Conservation (phyloP, 2,113 vertebrate genomes). For the Arenaria interpres region DNA sequence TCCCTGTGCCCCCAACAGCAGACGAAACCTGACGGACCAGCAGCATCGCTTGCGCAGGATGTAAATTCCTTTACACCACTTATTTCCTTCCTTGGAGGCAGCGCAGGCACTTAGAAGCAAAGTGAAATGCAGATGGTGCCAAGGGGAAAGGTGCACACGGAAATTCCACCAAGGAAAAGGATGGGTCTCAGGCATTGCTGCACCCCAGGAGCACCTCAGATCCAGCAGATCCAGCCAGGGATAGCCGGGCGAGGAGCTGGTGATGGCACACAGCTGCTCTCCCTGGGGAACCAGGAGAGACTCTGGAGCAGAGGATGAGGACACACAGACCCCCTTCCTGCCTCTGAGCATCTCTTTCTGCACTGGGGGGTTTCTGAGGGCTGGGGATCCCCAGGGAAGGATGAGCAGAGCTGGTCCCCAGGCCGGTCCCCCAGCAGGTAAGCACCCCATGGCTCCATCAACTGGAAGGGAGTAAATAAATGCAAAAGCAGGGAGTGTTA, state of each 20-base stretch:
- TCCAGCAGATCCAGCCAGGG: fast-evolving
- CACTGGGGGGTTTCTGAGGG: neutral
- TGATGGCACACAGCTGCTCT: fast-evolving
- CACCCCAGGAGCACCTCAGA: fast-evolving
- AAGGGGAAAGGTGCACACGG: fast-evolving
- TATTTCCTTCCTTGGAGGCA: neutral
- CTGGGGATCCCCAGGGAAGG: neutral
- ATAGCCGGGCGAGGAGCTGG: neutral
- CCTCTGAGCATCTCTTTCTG: neutral
- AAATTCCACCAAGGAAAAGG: neutral
- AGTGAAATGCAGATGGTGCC: neutral
- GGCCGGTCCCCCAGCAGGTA: neutral
- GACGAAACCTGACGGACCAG: neutral
- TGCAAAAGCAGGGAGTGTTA: neutral
- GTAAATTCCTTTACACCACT: slow-evolving; percentile 18
- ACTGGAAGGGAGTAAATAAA: neutral
- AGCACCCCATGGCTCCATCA: fast-evolving
- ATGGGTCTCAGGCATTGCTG: neutral
- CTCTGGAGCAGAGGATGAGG: neutral
- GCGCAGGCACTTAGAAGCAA: neutral
- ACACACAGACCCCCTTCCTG: neutral
- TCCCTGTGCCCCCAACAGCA: neutral
- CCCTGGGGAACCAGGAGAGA: neutral
- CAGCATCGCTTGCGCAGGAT: neutral
- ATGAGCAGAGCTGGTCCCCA: neutral